A percentile compares a stretch with the other conserved stretches of the same genome.
phyloP scores from a whole-genome alignment of 64 coral and sea anemone species.

The Actinia equina region DNA sequence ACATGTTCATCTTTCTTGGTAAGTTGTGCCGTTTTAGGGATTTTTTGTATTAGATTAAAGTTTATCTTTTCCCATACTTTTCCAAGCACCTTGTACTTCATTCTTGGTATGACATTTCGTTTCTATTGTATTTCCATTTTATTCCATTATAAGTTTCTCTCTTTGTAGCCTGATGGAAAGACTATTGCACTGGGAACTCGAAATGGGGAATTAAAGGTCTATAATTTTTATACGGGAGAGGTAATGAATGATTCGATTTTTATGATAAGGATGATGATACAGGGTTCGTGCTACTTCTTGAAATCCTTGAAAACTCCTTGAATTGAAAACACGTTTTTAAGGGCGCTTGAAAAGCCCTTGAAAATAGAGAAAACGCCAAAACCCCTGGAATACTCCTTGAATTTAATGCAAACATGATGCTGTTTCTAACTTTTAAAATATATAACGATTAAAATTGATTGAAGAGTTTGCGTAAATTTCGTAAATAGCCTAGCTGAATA shows the following conservation, averaged over 20 bases:
- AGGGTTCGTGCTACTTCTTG: too few relatives aligned
- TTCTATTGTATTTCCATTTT: background rate
- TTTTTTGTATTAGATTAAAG: background rate
- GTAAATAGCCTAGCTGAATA: too few relatives aligned
- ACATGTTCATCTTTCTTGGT: slow-evolving; percentile 81
- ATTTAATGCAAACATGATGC: too few relatives aligned
- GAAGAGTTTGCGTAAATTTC: too few relatives aligned
- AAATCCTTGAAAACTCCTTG: too few relatives aligned
- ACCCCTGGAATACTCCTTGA: too few relatives aligned
- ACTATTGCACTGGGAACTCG: slow-evolving; percentile 75
- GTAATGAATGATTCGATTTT: slow-evolving; percentile 10
- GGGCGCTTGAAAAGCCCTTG: too few relatives aligned
- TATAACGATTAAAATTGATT: too few relatives aligned
- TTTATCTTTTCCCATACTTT: background rate
- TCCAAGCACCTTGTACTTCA: background rate
- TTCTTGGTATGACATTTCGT: background rate
- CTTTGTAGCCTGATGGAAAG: slow-evolving; percentile 66
- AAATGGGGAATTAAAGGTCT: slow-evolving; percentile 74
- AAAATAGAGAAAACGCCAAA: too few relatives aligned
- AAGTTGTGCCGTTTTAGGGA: background rate
- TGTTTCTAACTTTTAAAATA: too few relatives aligned
- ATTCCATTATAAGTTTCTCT: background rate
- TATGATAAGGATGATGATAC: background rate
- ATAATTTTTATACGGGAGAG: slow-evolving; percentile 70
- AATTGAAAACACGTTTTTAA: too few relatives aligned